Evolutionary conservation across 2,113 vertebrate species (phyloP), one percentile per base, ranked within the genome.

Genomic region (Prunella fulvescens): DNA sequence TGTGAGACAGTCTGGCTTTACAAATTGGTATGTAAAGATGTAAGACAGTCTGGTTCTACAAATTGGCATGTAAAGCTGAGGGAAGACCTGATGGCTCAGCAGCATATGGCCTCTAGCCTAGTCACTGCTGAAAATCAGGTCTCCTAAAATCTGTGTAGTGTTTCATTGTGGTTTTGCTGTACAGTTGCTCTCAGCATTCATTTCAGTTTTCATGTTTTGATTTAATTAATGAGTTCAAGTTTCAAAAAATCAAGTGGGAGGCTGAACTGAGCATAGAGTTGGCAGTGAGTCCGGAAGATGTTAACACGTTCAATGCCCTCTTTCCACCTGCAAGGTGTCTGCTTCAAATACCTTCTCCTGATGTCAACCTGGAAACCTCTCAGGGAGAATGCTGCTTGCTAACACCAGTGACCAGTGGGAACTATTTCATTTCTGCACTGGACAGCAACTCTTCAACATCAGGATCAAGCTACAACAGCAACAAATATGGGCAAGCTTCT

Each of bases 201-300:
- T 50, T 94, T 94, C 15, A 73, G 50, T 85, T 94, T 71, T 79
- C 44, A 82, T 51, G n/a, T 69, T 95, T 91, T 77, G 28, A 61
- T 73, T 91, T 88, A 86, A 88, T 83, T 83, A 92, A 61, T 53
- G 64, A 91, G 64, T 86, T 89, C 64, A 58, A 23, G 60, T 83
- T 94, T 94, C 72, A 86, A 91, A 94, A 93, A 93, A 58, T 78
- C 80, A 84, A 47, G 51, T 58, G 42, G 86, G 89, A 92, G 84
- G 72, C 18, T 84, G 64, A 84, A 66, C 56, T 74, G 64, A 40
- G 65, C 89, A 73, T n/a, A 62, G 56, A 88, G 39, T 45, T 91
- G 83, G 45, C 29, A 65, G 62, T 42, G 50, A 66, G 25, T 14
- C 0, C 45, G 62, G 35, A 89, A 81, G 37, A 66, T 44, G 69